phyloP scores from a whole-genome alignment of 2,113 vertebrate species.

The Ifrita kowaldi region DNA sequence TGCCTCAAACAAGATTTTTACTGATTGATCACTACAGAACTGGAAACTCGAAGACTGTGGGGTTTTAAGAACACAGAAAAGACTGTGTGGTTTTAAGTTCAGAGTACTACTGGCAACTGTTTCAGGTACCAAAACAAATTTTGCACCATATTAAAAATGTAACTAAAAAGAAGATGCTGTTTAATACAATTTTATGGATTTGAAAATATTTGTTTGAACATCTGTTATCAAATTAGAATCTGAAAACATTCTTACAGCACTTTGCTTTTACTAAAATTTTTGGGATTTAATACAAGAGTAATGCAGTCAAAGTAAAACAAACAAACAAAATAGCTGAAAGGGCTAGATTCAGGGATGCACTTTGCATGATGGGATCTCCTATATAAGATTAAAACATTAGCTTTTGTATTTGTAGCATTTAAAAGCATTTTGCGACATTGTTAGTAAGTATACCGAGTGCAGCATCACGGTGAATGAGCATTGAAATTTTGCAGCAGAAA shows the following conservation, averaged over 20 bases:
- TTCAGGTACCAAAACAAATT: neutral
- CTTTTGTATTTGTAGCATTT: neutral
- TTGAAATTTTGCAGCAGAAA: constrained; percentile 22
- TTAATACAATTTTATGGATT: neutral
- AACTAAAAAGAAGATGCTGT: neutral
- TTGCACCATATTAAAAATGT: neutral
- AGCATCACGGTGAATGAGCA: neutral
- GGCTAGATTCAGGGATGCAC: neutral
- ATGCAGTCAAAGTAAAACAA: neutral
- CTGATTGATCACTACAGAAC: neutral
- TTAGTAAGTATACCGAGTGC: neutral
- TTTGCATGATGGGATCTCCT: neutral
- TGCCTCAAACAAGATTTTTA: neutral
- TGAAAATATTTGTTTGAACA: neutral
- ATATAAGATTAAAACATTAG: neutral
- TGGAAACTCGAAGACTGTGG: neutral
- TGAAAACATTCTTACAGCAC: neutral
- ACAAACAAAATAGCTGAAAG: neutral
- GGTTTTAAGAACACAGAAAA: neutral
- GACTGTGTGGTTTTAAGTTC: neutral
- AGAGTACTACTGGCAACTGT: neutral
- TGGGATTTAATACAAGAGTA: neutral
- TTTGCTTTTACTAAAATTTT: neutral
- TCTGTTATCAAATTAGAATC: neutral
- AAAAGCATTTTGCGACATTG: neutral